These are phyloP conservation scores for Laterallus jamaicensis DNA, from an alignment of 2,113 vertebrate genomes.

Conservation along the genomic window DNA sequence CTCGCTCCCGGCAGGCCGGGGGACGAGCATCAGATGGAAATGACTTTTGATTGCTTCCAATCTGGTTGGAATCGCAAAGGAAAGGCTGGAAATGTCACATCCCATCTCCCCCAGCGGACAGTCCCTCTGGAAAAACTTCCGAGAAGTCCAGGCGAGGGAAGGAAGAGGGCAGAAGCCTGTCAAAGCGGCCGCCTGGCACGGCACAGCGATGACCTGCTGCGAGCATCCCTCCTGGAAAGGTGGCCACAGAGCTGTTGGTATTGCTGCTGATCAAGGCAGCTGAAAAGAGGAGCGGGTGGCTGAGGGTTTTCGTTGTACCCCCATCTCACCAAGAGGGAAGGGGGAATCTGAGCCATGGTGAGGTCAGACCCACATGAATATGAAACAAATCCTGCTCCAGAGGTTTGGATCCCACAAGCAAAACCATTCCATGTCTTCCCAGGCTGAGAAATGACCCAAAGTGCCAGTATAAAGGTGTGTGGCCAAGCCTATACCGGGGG, in stretches of 20 bases:
- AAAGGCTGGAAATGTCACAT: neutral
- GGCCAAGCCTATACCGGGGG: too few species aligned
- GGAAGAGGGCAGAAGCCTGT: neutral
- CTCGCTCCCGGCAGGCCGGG: neutral
- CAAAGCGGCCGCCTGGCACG: neutral
- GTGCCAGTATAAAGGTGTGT: too few species aligned
- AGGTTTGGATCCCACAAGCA: too few species aligned
- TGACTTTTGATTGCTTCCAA: neutral
- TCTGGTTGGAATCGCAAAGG: neutral
- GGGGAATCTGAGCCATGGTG: accelerated
- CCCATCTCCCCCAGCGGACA: accelerated
- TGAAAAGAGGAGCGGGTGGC: accelerated
- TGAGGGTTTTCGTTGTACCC: accelerated
- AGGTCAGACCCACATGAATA: too few species aligned
- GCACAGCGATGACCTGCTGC: accelerated
- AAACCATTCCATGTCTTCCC: too few species aligned
- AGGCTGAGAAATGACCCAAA: too few species aligned
- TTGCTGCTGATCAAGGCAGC: accelerated
- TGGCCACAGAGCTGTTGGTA: neutral
- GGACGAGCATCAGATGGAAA: neutral
- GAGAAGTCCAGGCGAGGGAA: accelerated
- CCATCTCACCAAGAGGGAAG: neutral
- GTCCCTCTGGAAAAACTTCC: accelerated
- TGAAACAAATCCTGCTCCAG: too few species aligned
- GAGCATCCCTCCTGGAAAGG: accelerated